Evolutionary conservation across 2,797 vertebrate genomes (phyloP), one percentile per base, ranked within the genome.

Genomic region (Crocodylus rhombifer): DNA sequence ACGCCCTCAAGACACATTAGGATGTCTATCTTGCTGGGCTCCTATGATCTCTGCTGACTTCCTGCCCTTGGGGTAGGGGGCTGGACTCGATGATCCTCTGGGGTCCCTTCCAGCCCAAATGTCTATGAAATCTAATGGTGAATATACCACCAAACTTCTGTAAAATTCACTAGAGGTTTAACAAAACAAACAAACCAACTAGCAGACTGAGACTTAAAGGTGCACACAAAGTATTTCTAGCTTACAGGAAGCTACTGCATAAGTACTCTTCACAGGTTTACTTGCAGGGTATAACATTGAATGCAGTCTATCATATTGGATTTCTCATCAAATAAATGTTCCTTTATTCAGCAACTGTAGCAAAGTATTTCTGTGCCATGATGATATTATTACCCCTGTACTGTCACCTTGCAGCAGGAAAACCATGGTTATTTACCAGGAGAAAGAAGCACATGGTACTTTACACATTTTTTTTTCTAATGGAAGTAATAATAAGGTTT

Each of bases 401-500:
- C 71, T 85, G 57, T 56, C 76, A 42, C 21, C 76, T 93, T 21
- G 67, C 23, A 82, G 63, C 25, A 20, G 55, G 83, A 65, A 80
- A 64, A 92, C 84, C 36, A 82, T 69, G 33, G 30, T 58, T 87
- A 94, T 64, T 94, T 94, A 89, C 18, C 88, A 51, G 63, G 23
- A 90, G 56, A n/a, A 90, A 30, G 89, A 20, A 1, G 4, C 26
- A 62, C n/a, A 36, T 14, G 25, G 77, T 33, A 78, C 51, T 95
- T 33, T 6, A 77, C 80, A 8, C 5, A 58, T 92, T 87, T 91
- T 83, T 36, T 36, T 71, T 90, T 83, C 89, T 84, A 94, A 82
- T 84, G 65, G 78, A 82, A 94, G 80, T 42, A 92, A 4, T 82
- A 65, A 67, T 65, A 88, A 88, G 10, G 16, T 92, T 89, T 92